Evolutionary conservation across 2,113 vertebrate species (phyloP).

Genomic region (Suricata suricatta): DNA sequence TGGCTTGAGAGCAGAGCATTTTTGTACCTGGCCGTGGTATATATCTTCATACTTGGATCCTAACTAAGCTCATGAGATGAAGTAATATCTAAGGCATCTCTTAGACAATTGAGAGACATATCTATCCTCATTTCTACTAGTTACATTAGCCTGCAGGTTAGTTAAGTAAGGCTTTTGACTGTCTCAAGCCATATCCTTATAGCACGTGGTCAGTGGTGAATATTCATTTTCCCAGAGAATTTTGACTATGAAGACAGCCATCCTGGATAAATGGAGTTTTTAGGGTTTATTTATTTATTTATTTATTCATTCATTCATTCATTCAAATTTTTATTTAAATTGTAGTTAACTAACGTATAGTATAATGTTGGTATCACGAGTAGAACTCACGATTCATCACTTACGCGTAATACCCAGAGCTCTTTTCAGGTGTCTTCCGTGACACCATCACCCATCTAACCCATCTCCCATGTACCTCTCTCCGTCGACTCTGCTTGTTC

Average conservation of each 20-base stretch:
- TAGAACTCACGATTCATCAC: no score
- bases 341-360: no score
- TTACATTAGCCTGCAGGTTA: background rate
- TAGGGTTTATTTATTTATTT: no score
- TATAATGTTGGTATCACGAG: no score
- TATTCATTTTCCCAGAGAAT: slow-evolving; percentile 5
- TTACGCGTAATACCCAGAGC: no score
- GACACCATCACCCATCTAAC: no score
- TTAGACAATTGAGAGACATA: background rate
- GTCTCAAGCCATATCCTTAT: background rate
- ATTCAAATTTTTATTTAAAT: no score
- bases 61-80: background rate
- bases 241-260: background rate
- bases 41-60: background rate
- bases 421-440: no score
- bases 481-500: no score
- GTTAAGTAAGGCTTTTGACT: background rate
- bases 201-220: background rate
- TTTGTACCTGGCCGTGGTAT: background rate
- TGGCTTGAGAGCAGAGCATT: background rate
- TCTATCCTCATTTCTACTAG: background rate
- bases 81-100: background rate
- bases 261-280: background rate
- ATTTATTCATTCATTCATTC: no score
- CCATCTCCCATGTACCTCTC: no score